These are phyloP conservation scores for Eospalax fontanierii DNA, from an alignment of 2,797 vertebrate genomes.

Conservation along the genomic window DNA sequence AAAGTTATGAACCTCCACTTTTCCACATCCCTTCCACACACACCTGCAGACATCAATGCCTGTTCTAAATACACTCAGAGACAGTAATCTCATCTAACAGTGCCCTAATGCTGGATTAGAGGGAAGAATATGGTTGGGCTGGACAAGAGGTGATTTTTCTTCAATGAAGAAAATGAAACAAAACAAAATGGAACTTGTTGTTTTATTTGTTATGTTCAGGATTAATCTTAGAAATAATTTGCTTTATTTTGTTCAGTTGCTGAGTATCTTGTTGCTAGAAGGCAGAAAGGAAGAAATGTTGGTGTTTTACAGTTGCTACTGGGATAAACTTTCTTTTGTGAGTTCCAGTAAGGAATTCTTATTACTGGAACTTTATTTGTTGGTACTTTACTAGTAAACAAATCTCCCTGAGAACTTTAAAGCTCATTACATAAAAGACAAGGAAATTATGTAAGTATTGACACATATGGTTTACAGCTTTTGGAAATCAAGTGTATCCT, in stretches of 20 bases:
- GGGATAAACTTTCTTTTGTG: slow-evolving; percentile 26
- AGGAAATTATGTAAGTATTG: neutral
- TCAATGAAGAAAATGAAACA: slow-evolving; percentile 39
- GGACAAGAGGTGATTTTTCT: slow-evolving; percentile 21
- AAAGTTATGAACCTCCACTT: slow-evolving; percentile 75
- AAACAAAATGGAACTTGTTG: neutral
- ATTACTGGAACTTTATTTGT: slow-evolving; percentile 24
- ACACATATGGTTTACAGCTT: slow-evolving; percentile 38
- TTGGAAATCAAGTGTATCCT: slow-evolving; percentile 48
- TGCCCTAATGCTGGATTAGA: slow-evolving; percentile 36
- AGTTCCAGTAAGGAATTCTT: slow-evolving; percentile 46
- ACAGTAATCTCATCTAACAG: slow-evolving; percentile 51
- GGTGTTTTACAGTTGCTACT: neutral
- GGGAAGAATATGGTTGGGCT: slow-evolving; percentile 39
- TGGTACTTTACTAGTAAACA: slow-evolving; percentile 45
- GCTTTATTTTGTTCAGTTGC: slow-evolving; percentile 44
- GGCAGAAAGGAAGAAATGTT: slow-evolving; percentile 17
- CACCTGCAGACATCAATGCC: slow-evolving; percentile 26
- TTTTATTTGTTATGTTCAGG: slow-evolving; percentile 55
- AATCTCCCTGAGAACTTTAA: slow-evolving; percentile 2
- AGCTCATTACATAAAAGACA: slow-evolving; percentile 49
- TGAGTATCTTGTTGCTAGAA: slow-evolving; percentile 3
- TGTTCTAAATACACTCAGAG: slow-evolving; percentile 44
- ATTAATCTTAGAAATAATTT: slow-evolving; percentile 67
- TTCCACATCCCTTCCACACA: slow-evolving; percentile 64